Evolutionary conservation across 2,113 vertebrate genomes (phyloP).

Genomic region (Emydocephalus ijimae): DNA sequence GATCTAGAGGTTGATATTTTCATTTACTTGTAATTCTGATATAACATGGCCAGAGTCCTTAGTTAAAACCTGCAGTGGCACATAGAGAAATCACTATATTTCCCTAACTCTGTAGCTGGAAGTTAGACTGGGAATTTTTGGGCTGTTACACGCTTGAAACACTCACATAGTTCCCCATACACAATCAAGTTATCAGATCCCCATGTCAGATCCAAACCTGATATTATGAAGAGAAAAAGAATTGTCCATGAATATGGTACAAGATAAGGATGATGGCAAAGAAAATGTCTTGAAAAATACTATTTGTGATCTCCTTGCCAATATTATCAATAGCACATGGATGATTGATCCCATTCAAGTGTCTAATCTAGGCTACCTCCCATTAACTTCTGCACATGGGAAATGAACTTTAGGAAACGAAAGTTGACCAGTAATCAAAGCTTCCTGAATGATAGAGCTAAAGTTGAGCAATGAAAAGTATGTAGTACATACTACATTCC

Average conservation of each 20-base stretch:
- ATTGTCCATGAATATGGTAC: background rate
- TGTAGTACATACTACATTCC: background rate
- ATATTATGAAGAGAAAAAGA: background rate
- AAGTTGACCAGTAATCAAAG: background rate
- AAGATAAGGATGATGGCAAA: background rate
- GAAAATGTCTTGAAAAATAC: background rate
- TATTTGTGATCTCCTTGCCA: background rate
- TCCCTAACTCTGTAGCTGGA: background rate
- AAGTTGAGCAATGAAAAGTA: background rate
- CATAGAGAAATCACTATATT: background rate
- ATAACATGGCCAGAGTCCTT: background rate
- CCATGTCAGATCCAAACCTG: background rate
- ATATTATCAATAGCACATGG: background rate
- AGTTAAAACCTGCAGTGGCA: background rate
- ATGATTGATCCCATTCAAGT: background rate
- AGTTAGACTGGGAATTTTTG: background rate
- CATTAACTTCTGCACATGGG: background rate
- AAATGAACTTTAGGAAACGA: background rate
- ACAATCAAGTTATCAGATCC: background rate
- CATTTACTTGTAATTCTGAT: background rate
- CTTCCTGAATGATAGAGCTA: background rate
- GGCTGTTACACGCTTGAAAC: background rate
- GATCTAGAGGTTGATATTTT: background rate
- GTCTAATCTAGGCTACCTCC: background rate
- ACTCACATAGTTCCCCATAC: background rate